phyloP scores from a whole-genome alignment of 2,797 vertebrate species.

The Pygocentrus nattereri region DNA sequence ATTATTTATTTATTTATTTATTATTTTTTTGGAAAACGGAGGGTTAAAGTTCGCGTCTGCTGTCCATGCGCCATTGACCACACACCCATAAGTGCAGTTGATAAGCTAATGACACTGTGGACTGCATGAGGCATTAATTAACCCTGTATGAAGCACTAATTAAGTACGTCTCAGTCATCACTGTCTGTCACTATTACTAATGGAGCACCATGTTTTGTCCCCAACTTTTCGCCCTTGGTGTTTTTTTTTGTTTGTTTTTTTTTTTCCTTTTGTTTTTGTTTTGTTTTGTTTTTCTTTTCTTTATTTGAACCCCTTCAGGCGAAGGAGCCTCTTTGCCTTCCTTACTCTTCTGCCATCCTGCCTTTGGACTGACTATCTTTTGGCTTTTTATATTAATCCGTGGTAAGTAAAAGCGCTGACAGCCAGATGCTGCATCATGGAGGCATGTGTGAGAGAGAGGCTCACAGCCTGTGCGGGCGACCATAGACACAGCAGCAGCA shows the following conservation, averaged over 20 bases:
- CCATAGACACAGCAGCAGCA: conserved; percentile 58
- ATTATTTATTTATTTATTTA: neutral
- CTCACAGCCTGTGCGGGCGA: conserved; percentile 27
- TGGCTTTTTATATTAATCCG: conserved; percentile 99
- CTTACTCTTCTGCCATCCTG: conserved; percentile 99
- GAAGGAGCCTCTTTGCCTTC: conserved; percentile 99
- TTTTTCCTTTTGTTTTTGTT: conserved; percentile 18
- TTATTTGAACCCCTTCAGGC: conserved; percentile 85
- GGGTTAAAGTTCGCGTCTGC: conserved; percentile 15
- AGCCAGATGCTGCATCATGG: conserved; percentile 61
- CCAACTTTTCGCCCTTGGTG: conserved; percentile 75
- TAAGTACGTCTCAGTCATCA: conserved; percentile 63
- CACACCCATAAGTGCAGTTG: conserved; percentile 38
- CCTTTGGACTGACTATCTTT: conserved; percentile 99
- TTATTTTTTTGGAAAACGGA: neutral
- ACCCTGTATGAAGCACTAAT: conserved; percentile 79
- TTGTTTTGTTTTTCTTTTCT: conserved; percentile 60
- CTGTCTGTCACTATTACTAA: conserved; percentile 78
- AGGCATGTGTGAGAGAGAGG: conserved; percentile 53
- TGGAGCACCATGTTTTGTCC: conserved; percentile 76
- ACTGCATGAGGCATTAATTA: conserved; percentile 81
- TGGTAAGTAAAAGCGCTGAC: conserved; percentile 90
- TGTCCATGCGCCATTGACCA: conserved; percentile 37
- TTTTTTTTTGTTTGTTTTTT: conserved; percentile 51
- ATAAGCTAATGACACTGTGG: conserved; percentile 50